Evolutionary conservation across 1,140 invertebrate genomes (phyloP), one percentile per base, ranked within the genome.

Genomic region (Helicoverpa zea): DNA sequence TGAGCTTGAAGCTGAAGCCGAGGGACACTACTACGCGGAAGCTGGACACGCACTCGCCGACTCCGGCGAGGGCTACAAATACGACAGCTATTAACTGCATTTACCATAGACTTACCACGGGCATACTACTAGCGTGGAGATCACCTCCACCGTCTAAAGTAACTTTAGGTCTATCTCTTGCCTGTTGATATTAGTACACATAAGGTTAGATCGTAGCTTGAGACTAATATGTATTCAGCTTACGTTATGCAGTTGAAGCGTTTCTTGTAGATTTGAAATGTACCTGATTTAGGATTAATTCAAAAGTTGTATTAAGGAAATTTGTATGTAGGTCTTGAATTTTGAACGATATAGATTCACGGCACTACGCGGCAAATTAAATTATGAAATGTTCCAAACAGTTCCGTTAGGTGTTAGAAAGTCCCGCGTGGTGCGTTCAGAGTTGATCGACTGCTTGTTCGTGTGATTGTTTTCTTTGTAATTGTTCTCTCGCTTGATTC

Each of bases 201-300:
- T 84, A 86, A 79, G 77, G 66, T 79, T 84, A 81, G 72, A 84
- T 76, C 81, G 72, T 83, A 86, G 81, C 72, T 85, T 81, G 59
- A 77, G 61, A 84, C 78, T 84, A 79, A 82, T 87, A 80, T 81
- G 79, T 83, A 83, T 86, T 84, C 84, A 80, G 84, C 82, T 85
- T 84, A 86, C 72, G 81, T 83, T 84, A 84, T 73, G 80, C 76
- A 79, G 76, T 79, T 79, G 76, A 56, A 68, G 59, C 58, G 63
- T 64, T 29, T 74, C 52, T 79, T 70, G 52, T 78, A 63, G 18
- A 76, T 49, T 63, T 70, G 78, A 85, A 86, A 90, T 87, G 92
- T 94, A 94, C 92, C 93, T 94, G 92, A 94, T 81, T 81, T 89
- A 89, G 86, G 80, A 85, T 89, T 90, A 88, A 82, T 84, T 85